Base-by-base conservation (phyloP, 2,797 vertebrate species). In the Hypotaenidia philippensis region DNA sequence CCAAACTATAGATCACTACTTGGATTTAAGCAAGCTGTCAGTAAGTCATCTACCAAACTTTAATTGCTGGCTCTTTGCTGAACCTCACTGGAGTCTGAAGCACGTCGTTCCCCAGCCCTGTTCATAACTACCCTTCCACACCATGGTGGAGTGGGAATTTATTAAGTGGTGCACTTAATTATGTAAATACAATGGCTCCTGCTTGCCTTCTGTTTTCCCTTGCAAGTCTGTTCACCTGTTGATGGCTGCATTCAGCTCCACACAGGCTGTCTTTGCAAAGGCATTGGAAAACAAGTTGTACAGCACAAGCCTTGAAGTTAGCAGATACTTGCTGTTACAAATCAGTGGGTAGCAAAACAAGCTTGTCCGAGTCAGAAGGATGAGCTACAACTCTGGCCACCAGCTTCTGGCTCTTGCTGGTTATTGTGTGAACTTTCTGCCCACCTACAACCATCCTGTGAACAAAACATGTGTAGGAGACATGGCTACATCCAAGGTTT, bases 381-480 rank as follows among this genome's bases (percentile, higher is more conserved):
- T 34, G 66, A 61, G 25, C 13, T 18, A 8, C 45, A 38, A 0
- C 9, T 89, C 5, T 49, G n/a, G 20, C 23, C 6, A 45, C 29
- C 31, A 69, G 29, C 8, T 55, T 68, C 65, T 78, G 61, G 11
- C 9, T 75, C 31, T 61, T 87, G 25, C 57, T 44, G 17, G 44
- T 69, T 31, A 16, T 5, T 0, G 0, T 3, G 20, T 56, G 50
- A 84, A 11, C 45, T 75, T 49, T 0, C 0, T 47, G 47, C n/a
- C 17, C 32, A 68, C 16, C 71, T 13, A 14, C 6, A 8, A 47
- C 14, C 29, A 47, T 44, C 32, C 27, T 80, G 1, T 7, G 57
- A 66, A 41, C 16, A 75, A n/a, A 77, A 47, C 0, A 4, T 0
- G 0, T 3, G 10, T 38, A 45, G 5, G 32, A 4, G 32, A 4